Evolutionary conservation across 1,140 invertebrate genomes (phyloP), one percentile per base, ranked within the genome.

Genomic region (Diorhabda sublineata): DNA sequence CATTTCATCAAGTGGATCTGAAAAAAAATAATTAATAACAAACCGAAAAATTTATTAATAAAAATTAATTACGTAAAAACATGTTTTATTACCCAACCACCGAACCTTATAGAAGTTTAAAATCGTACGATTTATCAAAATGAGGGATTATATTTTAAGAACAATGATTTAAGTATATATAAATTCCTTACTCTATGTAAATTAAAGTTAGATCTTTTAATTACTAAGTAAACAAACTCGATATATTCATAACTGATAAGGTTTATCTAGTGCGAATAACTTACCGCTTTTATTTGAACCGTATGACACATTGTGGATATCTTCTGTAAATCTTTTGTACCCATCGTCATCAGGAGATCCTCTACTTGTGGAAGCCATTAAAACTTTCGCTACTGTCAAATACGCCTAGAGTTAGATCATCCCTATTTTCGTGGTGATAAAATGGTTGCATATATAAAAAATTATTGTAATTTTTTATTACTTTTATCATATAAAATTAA

Each of bases 311-410:
- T 84, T 85, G 74, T 85, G 83, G 74, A 81, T 80, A 77, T 85
- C 83, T 79, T 85, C 84, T 80, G 81, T 84, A 71, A 86, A 85
- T 72, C 83, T 81, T 83, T 85, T 84, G 76, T 86, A 85, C 72
- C 84, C 84, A 77, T 85, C 84, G 69, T 84, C 82, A 60, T 80
- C 77, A 73, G 84, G 84, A 73, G 84, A 82, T 73, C 81, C 81
- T 80, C 83, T 74, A 11, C 47, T 57, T 65, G 72, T 69, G 43
- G 58, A 62, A 70, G 74, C 74, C 74, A 72, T 72, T 64, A 42
- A 62, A 42, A 69, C 63, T 66, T 69, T 64, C 60, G 61, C 45
- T 58, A 67, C 72, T 73, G 72, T 73, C 72, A 71, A 69, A 69
- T 3, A 52, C 47, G 47, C 47, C 47, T 52, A 60, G 61, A 64